Percentiles rank a stretch among this genome's conserved stretches.
Evolutionary conservation across 2,888 invertebrate genomes (phyloP).

Genomic region (Agrotis ipsilon): DNA sequence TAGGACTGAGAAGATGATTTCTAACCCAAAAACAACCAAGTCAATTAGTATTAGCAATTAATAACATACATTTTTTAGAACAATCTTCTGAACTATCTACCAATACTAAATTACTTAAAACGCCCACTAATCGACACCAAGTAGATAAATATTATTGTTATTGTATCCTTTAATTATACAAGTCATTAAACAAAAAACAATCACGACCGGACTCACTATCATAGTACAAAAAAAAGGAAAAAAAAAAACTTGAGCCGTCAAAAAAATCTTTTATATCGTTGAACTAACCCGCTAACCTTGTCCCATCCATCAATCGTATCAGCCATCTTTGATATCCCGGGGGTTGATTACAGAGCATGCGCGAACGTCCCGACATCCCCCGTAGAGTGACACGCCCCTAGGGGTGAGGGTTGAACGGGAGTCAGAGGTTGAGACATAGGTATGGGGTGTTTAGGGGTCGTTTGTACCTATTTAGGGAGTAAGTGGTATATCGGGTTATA

Average conservation of each 20-base stretch:
- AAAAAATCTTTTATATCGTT: conserved; percentile 31
- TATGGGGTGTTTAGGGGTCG: conserved; percentile 35
- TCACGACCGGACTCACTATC: not conserved
- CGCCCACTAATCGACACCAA: not conserved
- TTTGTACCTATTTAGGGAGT: conserved; percentile 44
- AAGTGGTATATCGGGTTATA: conserved; percentile 24
- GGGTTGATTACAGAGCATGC: conserved; percentile 85
- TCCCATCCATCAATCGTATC: conserved; percentile 71
- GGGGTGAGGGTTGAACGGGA: conserved; percentile 68
- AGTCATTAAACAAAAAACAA: conserved; percentile 4
- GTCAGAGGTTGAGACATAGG: conserved; percentile 65
- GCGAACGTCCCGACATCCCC: conserved; percentile 76
- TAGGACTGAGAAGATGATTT: too few species aligned
- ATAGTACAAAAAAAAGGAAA: conserved; percentile 7
- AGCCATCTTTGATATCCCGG: conserved; percentile 82
- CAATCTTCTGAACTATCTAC: not conserved
- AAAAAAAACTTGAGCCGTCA: not conserved
- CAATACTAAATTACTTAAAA: not conserved
- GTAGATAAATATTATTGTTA: not conserved
- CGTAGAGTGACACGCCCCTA: conserved; percentile 80
- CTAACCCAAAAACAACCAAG: too few species aligned
- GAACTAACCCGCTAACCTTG: conserved; percentile 51
- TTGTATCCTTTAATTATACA: not conserved
- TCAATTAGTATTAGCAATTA: too few species aligned
- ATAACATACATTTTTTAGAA: too few species aligned